Conservation (phyloP, 2,888 invertebrate species). For the Heterodera filipjevi region DNA sequence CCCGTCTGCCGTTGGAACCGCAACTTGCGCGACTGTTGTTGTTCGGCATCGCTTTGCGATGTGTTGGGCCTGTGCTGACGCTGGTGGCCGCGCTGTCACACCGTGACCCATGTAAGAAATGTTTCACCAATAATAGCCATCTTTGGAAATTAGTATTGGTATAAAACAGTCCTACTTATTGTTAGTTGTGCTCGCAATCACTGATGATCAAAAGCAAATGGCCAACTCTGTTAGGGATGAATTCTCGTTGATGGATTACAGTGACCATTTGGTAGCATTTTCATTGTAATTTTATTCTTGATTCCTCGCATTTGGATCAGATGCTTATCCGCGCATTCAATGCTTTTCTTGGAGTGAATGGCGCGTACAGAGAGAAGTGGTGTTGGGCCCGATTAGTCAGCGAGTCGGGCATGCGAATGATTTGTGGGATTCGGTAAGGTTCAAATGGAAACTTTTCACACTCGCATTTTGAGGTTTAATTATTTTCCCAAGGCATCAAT, state of each 20-base stretch:
- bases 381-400: slow-evolving; percentile 80
- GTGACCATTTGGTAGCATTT: slow-evolving; percentile 79
- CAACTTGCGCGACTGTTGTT: slow-evolving; percentile 85
- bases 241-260: slow-evolving; percentile 78
- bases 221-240: slow-evolving; percentile 74
- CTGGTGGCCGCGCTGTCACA: slow-evolving; percentile 84
- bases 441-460: neutral
- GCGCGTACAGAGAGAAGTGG: neutral
- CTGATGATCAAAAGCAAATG: slow-evolving; percentile 72
- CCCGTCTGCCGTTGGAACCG: slow-evolving; percentile 90
- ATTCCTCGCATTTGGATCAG: neutral
- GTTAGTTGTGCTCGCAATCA: slow-evolving; percentile 74
- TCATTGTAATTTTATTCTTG: neutral
- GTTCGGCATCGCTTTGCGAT: slow-evolving; percentile 85
- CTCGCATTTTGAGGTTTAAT: too few species aligned
- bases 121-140: neutral
- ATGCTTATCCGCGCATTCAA: slow-evolving; percentile 24
- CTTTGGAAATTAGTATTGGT: neutral
- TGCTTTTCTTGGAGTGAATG: neutral
- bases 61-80: slow-evolving; percentile 87
- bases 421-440: slow-evolving; percentile 76
- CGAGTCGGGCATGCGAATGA: slow-evolving; percentile 84
- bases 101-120: slow-evolving; percentile 71
- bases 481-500: slow-evolving; percentile 51
- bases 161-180: slow-evolving; percentile 16